Percentiles rank a stretch among this genome's conserved stretches.
Evolutionary conservation across 2,888 invertebrate species (phyloP).

Genomic region (Limnephilus lunatus): DNA sequence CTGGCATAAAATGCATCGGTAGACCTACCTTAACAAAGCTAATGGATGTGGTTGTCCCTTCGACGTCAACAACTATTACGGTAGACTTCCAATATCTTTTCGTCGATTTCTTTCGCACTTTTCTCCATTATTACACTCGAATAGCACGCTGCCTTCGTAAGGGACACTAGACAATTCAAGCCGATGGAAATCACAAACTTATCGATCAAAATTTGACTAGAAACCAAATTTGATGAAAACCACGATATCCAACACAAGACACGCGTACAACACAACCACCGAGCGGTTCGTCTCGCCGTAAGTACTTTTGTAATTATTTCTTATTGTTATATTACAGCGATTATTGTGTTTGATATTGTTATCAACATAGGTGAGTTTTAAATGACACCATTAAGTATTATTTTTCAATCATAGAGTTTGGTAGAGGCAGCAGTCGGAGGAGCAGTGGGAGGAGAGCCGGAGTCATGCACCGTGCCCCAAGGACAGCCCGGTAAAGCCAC

Average conservation of each 20-base stretch:
- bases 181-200: constrained; percentile 36
- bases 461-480: too few relatives aligned
- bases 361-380: too few relatives aligned
- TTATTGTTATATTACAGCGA: too few relatives aligned
- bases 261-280: constrained; percentile 52
- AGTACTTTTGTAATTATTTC: too few relatives aligned
- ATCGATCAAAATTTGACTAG: constrained; percentile 51
- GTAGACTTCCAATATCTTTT: constrained; percentile 74
- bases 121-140: constrained; percentile 72
- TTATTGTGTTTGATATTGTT: too few relatives aligned
- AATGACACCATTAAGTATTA: too few relatives aligned
- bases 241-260: constrained; percentile 46
- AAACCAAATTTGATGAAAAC: too few relatives aligned
- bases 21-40: constrained; percentile 87
- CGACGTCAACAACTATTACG: constrained; percentile 87
- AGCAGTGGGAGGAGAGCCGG: too few relatives aligned
- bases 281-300: constrained; percentile 45
- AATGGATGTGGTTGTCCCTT: constrained; percentile 94
- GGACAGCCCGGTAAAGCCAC: too few relatives aligned
- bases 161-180: constrained; percentile 32
- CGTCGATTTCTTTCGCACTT: constrained; percentile 52
- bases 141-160: constrained; percentile 66
- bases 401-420: too few relatives aligned
- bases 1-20: constrained; percentile 49
- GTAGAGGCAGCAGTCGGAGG: too few relatives aligned